Evolutionary conservation across 2,113 vertebrate species (phyloP).

Genomic region (Pipra filicauda): DNA sequence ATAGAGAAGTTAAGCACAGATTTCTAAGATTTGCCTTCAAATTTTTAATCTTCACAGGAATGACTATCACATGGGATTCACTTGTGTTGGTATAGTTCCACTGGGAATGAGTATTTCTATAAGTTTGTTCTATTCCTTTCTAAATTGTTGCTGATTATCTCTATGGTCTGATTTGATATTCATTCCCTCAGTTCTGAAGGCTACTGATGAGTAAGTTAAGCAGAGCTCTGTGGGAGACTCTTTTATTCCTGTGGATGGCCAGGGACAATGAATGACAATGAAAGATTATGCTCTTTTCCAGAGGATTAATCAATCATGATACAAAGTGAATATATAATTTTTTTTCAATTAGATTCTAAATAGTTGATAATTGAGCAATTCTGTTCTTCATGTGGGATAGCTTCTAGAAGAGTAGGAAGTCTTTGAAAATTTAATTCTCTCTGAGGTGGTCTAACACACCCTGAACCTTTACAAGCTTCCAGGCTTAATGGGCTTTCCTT

Average conservation of each 20-base stretch:
- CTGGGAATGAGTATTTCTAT: neutral
- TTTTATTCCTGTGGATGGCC: neutral
- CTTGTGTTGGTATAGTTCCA: neutral
- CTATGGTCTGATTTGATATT: neutral
- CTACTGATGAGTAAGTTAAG: neutral
- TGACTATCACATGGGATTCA: neutral
- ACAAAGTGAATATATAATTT: neutral
- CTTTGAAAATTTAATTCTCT: conserved; percentile 28
- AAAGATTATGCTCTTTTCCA: neutral
- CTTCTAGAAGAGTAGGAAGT: neutral
- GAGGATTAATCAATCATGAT: neutral
- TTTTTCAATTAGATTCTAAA: neutral
- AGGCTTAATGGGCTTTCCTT: conserved; percentile 21
- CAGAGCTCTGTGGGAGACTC: neutral
- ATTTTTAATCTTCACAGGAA: neutral
- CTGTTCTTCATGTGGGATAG: neutral
- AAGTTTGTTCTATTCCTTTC: neutral
- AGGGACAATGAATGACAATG: neutral
- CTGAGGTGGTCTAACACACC: neutral
- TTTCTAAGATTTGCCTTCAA: neutral
- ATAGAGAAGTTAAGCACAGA: neutral
- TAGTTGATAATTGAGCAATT: neutral
- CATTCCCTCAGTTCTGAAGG: neutral
- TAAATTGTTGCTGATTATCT: neutral
- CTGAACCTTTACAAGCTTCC: conserved; percentile 3